phyloP scores from a whole-genome alignment of 2,888 invertebrate genomes.

The Tipula helvola region DNA sequence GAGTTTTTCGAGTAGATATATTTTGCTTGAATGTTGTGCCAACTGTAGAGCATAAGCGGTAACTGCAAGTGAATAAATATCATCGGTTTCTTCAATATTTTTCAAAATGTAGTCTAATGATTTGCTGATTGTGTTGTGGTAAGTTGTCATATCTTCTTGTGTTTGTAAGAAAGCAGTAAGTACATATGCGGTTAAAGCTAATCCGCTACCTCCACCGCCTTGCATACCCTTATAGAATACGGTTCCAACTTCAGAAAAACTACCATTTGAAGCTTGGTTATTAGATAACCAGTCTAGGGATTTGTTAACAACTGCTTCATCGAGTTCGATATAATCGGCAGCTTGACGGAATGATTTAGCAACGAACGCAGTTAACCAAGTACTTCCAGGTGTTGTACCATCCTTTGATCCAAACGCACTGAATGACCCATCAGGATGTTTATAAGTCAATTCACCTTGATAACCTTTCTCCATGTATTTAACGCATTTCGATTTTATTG shows the following conservation, averaged over 20 bases:
- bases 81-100: slow-evolving; percentile 47
- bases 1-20: slow-evolving; percentile 45
- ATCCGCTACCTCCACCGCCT: slow-evolving; percentile 54
- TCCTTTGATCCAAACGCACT: slow-evolving; percentile 55
- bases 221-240: slow-evolving; percentile 57
- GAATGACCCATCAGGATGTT: slow-evolving; percentile 63
- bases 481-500: slow-evolving; percentile 45
- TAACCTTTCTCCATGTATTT: slow-evolving; percentile 48
- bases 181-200: slow-evolving; percentile 68
- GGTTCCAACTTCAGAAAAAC: slow-evolving; percentile 68
- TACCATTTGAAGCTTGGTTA: slow-evolving; percentile 58
- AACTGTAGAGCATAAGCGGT: slow-evolving; percentile 63
- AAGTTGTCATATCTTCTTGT: slow-evolving; percentile 32
- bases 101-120: slow-evolving; percentile 30
- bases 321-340: slow-evolving; percentile 54
- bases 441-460: slow-evolving; percentile 63
- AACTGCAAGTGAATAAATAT: slow-evolving; percentile 65
- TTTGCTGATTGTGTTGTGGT: slow-evolving; percentile 57
- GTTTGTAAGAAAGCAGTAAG: slow-evolving; percentile 62
- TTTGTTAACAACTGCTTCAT: slow-evolving; percentile 48
- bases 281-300: slow-evolving; percentile 59
- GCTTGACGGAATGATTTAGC: slow-evolving; percentile 66
- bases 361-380: slow-evolving; percentile 78
- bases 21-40: slow-evolving; percentile 57
- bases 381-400: slow-evolving; percentile 43